Conservation (phyloP, 2,888 invertebrate species). For the Rhamphomyia laevipes region DNA sequence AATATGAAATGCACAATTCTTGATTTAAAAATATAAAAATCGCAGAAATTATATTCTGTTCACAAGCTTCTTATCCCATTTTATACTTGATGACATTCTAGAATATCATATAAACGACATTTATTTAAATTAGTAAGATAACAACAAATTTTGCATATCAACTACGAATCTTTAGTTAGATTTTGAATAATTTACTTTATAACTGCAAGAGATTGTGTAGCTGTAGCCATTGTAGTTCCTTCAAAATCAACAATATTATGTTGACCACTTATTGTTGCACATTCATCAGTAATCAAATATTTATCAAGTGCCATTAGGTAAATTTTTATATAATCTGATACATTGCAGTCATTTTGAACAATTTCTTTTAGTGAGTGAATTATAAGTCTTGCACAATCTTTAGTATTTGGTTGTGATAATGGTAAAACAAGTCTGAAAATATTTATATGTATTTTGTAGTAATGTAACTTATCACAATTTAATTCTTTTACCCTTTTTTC, state of each 20-base stretch:
- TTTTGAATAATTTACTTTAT: slow-evolving; percentile 48
- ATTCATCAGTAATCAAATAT: slow-evolving; percentile 34
- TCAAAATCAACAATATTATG: slow-evolving; percentile 42
- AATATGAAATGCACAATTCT: too few species aligned
- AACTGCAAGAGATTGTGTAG: slow-evolving; percentile 41
- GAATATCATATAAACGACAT: too few species aligned
- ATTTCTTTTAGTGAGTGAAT: too few species aligned
- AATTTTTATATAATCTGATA: not conserved
- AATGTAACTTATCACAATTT: too few species aligned
- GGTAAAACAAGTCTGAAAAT: slow-evolving; percentile 34
- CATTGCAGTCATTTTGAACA: not conserved
- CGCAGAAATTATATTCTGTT: too few species aligned
- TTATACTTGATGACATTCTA: too few species aligned
- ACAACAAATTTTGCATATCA: too few species aligned
- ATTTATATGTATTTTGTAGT: not conserved
- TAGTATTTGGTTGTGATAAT: slow-evolving; percentile 30
- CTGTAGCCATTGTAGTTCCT: slow-evolving; percentile 40
- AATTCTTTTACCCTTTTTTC: slow-evolving; percentile 28
- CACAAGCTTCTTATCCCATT: too few species aligned
- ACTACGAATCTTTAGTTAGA: too few species aligned
- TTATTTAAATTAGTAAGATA: too few species aligned
- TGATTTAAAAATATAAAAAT: too few species aligned
- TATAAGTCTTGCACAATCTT: slow-evolving; percentile 25
- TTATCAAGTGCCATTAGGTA: too few species aligned
- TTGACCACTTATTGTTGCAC: slow-evolving; percentile 37